Evolutionary conservation across 2,797 vertebrate genomes (phyloP).

Genomic region (Strix occidentalis): DNA sequence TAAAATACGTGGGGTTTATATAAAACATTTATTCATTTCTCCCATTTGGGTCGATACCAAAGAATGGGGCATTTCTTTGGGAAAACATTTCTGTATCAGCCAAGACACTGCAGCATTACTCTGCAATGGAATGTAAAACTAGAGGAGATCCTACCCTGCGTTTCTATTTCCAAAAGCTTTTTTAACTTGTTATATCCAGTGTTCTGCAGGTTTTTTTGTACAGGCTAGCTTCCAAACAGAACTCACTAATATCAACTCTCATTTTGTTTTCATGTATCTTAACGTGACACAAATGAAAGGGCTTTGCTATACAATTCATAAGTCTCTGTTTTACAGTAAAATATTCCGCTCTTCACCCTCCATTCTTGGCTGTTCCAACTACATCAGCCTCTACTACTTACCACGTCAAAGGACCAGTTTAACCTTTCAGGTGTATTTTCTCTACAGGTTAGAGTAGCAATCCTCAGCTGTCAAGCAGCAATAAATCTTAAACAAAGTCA

Average conservation of each 20-base stretch:
- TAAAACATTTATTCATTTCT: not conserved
- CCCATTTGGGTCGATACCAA: not conserved
- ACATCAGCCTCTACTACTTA: not conserved
- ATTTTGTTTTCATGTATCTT: not conserved
- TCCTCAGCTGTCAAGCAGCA: not conserved
- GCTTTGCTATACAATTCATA: not conserved
- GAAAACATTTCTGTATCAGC: not conserved
- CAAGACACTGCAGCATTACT: not conserved
- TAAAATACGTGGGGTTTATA: not conserved
- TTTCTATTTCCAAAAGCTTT: not conserved
- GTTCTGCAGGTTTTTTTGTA: not conserved
- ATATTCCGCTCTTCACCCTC: not conserved
- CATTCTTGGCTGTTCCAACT: not conserved
- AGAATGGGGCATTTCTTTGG: not conserved
- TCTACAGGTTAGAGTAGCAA: not conserved
- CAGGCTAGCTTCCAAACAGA: not conserved
- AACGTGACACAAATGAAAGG: not conserved
- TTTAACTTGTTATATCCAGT: not conserved
- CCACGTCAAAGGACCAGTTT: not conserved
- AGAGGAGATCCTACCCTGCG: not conserved
- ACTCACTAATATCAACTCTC: not conserved
- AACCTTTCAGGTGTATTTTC: not conserved
- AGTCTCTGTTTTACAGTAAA: not conserved
- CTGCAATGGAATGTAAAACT: not conserved
- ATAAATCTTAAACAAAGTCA: not conserved